phyloP scores from a whole-genome alignment of 2,888 invertebrate species.

The Syrista parreyssii region DNA sequence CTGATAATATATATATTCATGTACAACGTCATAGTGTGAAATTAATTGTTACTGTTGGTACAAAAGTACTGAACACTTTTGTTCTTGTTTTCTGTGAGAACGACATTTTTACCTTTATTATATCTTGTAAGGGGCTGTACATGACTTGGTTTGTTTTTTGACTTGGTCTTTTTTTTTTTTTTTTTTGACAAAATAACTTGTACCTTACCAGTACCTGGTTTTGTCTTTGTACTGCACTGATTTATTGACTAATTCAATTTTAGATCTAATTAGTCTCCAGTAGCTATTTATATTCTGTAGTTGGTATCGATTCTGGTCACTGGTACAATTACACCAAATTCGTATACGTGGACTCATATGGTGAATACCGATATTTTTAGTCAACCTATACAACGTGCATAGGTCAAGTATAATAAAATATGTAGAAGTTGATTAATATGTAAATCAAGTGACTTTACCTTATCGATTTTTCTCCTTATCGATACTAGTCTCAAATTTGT shows the following conservation, averaged over 20 bases:
- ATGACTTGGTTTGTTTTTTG: background rate
- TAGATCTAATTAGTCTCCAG: background rate
- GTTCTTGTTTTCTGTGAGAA: background rate
- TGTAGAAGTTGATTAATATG: conserved; percentile 1
- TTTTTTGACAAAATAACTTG: background rate
- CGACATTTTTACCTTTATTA: background rate
- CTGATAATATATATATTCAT: background rate
- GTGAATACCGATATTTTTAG: conserved; percentile 16
- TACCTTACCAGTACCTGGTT: background rate
- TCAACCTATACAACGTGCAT: conserved; percentile 8
- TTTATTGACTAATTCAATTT: background rate
- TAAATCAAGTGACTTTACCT: background rate
- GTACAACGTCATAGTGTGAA: background rate
- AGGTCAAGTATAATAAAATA: conserved; percentile 5
- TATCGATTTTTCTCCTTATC: background rate
- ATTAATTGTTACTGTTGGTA: background rate
- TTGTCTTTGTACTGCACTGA: background rate
- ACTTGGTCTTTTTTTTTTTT: too few species aligned
- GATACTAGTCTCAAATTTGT: background rate
- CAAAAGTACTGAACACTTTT: background rate
- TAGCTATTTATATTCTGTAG: background rate
- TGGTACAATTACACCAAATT: background rate
- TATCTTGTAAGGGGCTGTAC: background rate
- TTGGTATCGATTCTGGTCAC: background rate
- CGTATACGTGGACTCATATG: background rate